Evolutionary conservation across 2,888 invertebrate genomes (phyloP).

Genomic region (Apoda limacodes): DNA sequence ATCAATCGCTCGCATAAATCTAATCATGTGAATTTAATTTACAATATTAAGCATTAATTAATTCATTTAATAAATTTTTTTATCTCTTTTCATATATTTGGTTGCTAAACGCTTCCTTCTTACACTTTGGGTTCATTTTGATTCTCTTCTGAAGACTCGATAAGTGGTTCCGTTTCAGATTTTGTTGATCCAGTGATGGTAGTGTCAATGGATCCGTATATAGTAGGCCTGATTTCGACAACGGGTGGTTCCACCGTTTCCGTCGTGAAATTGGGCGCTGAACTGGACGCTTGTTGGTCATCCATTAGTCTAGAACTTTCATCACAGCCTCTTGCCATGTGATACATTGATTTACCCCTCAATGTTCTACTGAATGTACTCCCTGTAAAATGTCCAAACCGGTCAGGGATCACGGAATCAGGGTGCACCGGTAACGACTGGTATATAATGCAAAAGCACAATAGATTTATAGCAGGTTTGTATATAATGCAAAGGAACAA

Average conservation of each 20-base stretch:
- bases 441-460: slow-evolving; percentile 1
- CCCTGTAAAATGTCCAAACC: slow-evolving; percentile 45
- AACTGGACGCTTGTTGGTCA: slow-evolving; percentile 41
- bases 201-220: slow-evolving; percentile 51
- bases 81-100: no score
- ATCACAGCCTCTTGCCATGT: slow-evolving; percentile 76
- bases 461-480: no score
- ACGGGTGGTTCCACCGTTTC: slow-evolving; percentile 33
- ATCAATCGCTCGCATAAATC: no score
- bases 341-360: slow-evolving; percentile 81
- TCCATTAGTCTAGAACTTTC: slow-evolving; percentile 64
- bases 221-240: slow-evolving; percentile 41
- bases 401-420: not conserved
- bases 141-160: slow-evolving; percentile 27
- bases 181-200: slow-evolving; percentile 29
- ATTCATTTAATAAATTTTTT: no score
- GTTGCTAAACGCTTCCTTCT: no score
- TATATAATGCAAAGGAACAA: no score
- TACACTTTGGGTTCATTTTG: slow-evolving; percentile 37
- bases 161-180: slow-evolving; percentile 44
- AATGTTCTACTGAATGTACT: slow-evolving; percentile 83
- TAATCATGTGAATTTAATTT: no score
- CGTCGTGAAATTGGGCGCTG: slow-evolving; percentile 42
- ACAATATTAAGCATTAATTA: no score
- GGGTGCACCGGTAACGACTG: not conserved